Percentiles rank a stretch among this genome's conserved stretches.
These are phyloP conservation scores for Thunnus maccoyii DNA, from an alignment of 2,113 vertebrate genomes.

Conservation along the genomic window DNA sequence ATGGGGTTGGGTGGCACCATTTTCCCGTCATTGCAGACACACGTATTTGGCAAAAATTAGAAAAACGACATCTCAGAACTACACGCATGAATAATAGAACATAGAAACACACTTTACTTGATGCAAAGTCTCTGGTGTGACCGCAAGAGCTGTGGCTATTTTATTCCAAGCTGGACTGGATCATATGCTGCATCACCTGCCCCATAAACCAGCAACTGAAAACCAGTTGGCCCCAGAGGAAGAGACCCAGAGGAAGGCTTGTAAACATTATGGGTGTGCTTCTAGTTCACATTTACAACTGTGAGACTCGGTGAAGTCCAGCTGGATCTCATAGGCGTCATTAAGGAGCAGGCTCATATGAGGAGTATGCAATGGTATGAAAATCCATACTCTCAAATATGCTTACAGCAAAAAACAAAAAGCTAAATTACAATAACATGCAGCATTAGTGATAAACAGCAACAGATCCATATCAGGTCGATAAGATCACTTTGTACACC, in stretches of 20 bases:
- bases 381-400: slow-evolving; percentile 15
- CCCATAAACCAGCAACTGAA: slow-evolving; percentile 54
- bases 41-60: slow-evolving; percentile 10
- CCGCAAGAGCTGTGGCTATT: background rate
- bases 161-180: slow-evolving; percentile 10
- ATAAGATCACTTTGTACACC: background rate
- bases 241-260: slow-evolving; percentile 23
- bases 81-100: background rate
- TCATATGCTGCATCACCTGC: slow-evolving; percentile 45
- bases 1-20: slow-evolving; percentile 45
- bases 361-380: slow-evolving; percentile 29
- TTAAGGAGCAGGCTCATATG: slow-evolving; percentile 26
- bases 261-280: slow-evolving; percentile 52
- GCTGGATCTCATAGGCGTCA: slow-evolving; percentile 40
- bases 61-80: slow-evolving; percentile 4
- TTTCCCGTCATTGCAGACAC: slow-evolving; percentile 1
- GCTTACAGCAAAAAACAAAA: background rate
- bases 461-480: background rate
- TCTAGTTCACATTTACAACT: slow-evolving; percentile 45
- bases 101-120: background rate
- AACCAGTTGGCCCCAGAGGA: slow-evolving; percentile 58
- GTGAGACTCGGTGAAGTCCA: slow-evolving; percentile 34
- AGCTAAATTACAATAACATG: background rate
- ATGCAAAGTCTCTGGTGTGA: slow-evolving; percentile 4
- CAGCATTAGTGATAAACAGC: background rate